phyloP scores from a whole-genome alignment of 2,113 vertebrate species.

The Podiceps cristatus region DNA sequence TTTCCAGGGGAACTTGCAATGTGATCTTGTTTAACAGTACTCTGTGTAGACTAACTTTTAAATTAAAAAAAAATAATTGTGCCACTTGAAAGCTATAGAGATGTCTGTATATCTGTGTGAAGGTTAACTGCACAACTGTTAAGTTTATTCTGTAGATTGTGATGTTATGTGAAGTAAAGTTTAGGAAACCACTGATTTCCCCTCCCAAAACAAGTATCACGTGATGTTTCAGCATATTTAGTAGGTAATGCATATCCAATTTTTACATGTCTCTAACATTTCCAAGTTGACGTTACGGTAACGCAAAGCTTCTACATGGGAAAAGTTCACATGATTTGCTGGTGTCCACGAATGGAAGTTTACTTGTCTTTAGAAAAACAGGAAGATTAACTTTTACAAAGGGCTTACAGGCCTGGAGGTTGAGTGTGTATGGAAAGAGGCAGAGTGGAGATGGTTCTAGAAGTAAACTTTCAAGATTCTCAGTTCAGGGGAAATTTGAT shows the following conservation, averaged over 20 bases:
- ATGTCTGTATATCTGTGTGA: not conserved
- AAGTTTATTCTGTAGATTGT: not conserved
- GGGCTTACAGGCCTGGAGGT: not conserved
- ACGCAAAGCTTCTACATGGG: not conserved
- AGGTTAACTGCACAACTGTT: not conserved
- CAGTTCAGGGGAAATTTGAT: not conserved
- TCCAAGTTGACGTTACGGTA: not conserved
- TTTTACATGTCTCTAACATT: not conserved
- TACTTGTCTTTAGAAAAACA: not conserved
- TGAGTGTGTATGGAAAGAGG: not conserved
- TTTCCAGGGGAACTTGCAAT: not conserved
- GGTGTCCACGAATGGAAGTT: not conserved
- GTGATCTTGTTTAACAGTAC: not conserved
- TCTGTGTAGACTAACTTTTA: not conserved
- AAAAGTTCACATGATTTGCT: not conserved
- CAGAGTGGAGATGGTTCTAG: not conserved
- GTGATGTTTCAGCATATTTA: not conserved
- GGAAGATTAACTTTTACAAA: not conserved
- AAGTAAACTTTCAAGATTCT: not conserved
- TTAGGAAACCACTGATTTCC: not conserved
- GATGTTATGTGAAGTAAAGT: not conserved
- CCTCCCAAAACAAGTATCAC: not conserved
- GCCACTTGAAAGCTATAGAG: not conserved
- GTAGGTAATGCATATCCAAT: fast-evolving
- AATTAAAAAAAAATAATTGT: not conserved